Evolutionary conservation across 2,797 vertebrate genomes (phyloP), one percentile per base, ranked within the genome.

Genomic region (Epinephelus awoara): DNA sequence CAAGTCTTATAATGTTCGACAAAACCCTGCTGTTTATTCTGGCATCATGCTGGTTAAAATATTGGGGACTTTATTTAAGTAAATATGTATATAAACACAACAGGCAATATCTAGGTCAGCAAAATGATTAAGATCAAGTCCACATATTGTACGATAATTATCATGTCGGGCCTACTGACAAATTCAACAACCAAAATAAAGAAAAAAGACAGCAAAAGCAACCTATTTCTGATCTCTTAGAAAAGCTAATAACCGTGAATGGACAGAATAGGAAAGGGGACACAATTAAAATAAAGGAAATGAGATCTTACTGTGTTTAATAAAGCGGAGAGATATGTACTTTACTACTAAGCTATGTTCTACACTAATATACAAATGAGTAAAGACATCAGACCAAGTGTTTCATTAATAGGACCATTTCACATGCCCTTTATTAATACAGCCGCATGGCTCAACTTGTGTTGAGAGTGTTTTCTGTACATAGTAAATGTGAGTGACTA

Each of bases 361-460:
- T 46, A 29, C 42, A 40, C 75, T 57, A 52, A 56, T 58, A 27
- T 8, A 23, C 54, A 46, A 72, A 52, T 29, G 44, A 69, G 75
- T 51, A 74, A 74, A 80, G 47, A 59, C 38, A 57, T 1, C 49
- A 76, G 42, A 52, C 2, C 12, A 27, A 49, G 62, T 18, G 42
- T 76, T 85, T 80, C 50, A 82, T 81, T 63, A 61, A 42, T 38
- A 51, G 27, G 54, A 68, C 40, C 40, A 71, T 73, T 79, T 81
- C 34, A 77, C 52, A 71, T 59, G 68, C 57, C 64, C 42, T 54
- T 67, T 66, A 82, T 73, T 23, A 63, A 79, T 14, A 61, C 34
- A 50, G 25, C 61, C 6, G 4, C 2, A 5, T 51, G 58, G 25
- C 68, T 63, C 25, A 42, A 0, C 29, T 65, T 47, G 57, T 14